Evolutionary conservation across 2,888 invertebrate species (phyloP), one percentile per base, ranked within the genome.

Genomic region (Ptilodon capucinus): DNA sequence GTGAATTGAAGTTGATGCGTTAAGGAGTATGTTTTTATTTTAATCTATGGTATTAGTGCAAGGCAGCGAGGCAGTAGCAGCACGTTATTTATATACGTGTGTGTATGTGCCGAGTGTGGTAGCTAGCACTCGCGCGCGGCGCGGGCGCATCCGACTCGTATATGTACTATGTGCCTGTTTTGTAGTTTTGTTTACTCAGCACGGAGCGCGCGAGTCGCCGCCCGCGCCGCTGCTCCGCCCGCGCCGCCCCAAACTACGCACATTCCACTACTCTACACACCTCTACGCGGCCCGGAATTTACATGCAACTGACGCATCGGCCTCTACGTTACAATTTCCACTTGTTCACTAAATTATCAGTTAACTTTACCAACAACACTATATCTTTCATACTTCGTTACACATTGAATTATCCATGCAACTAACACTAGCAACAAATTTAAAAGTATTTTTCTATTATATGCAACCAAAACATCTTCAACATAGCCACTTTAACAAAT

Each of bases 141-240:
- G n/a, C n/a, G n/a, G 69, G 69, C 70, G 77, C 78, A 79, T 76
- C 72, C 63, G 59, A 78, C 64, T 66, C 68, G 75, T 76, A 75
- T 73, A 71, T 74, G 57, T 57, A 54, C 65, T 70, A 60, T 59
- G 68, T 68, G 73, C 67, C 76, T 77, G 75, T 75, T 77, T 79
- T 78, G 81, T 82, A 74, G 72, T 78, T 77, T 76, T 87, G 85
- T 87, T 87, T 87, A 85, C 82, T 79, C 85, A 85, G 83, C 82
- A 77, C 74, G 81, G 76, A 68, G 78, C 76, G 69, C 65, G 64
- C 58, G 68, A 67, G 70, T 59, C 63, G 62, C 53, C 63, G 67
- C 48, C 48, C 46, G 38, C 38, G n/a, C 19, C 35, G 18, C 23
- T 9, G 32, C 43, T 61, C 54, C 48, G 50, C 61, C 56, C 63